phyloP scores from a whole-genome alignment of 2,888 invertebrate genomes.

The Hydriomena furcata region DNA sequence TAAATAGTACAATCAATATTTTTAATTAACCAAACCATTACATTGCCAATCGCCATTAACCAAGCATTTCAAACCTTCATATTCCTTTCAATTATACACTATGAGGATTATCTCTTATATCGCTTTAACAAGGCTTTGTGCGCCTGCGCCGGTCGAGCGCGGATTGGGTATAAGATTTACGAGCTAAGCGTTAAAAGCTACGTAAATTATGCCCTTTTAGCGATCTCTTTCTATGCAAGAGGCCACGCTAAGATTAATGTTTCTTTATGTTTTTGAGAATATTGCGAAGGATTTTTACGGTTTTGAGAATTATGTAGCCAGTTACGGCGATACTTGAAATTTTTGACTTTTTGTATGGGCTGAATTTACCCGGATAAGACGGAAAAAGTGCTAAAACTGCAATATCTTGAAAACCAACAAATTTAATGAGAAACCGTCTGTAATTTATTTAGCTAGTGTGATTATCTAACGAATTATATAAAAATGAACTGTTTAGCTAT shows the following conservation, averaged over 20 bases:
- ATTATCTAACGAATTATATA: no score
- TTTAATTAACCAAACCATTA: slow-evolving; percentile 1
- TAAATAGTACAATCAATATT: background rate
- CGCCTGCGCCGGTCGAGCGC: slow-evolving; percentile 55
- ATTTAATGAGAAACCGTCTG: no score
- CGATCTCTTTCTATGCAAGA: slow-evolving; percentile 43
- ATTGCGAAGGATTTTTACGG: background rate
- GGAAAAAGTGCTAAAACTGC: no score
- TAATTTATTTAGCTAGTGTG: no score
- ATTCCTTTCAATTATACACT: slow-evolving; percentile 23
- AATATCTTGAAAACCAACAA: no score
- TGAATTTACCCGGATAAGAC: no score
- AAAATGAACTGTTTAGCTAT: no score
- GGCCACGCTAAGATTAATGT: slow-evolving; percentile 29
- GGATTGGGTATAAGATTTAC: slow-evolving; percentile 68
- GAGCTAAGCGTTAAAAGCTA: slow-evolving; percentile 59
- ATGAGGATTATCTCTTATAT: slow-evolving; percentile 36
- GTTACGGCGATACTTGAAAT: no score
- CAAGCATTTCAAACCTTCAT: background rate
- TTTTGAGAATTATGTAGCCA: no score
- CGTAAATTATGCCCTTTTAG: slow-evolving; percentile 55
- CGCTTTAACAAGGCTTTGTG: slow-evolving; percentile 45
- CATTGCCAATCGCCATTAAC: background rate
- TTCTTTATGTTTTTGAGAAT: slow-evolving; percentile 2
- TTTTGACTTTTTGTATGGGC: no score